Evolutionary conservation across 1,140 invertebrate genomes (phyloP), one percentile per base, ranked within the genome.

Genomic region (Akabosia matsudoensis): DNA sequence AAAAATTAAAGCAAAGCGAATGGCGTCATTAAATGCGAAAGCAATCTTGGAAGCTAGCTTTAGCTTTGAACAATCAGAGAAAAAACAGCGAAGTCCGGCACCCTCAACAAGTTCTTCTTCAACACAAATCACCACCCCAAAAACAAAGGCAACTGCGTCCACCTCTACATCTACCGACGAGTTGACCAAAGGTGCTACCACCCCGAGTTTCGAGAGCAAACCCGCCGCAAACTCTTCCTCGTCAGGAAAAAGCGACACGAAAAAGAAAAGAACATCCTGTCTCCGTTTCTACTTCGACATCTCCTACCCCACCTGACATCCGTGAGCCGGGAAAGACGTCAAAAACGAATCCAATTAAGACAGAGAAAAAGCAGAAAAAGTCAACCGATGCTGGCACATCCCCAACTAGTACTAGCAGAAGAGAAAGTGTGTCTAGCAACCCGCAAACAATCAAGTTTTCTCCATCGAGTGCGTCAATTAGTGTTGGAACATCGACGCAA

Each of bases 21-120:
- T 97, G 94, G 95, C 95, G 13, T 95, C 92, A 83, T 85, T 97
- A 26, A 97, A 97, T 85, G 95, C 95, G 13, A 92, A 92, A 13
- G 95, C 95, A 18, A 97, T 97, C 80, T 86, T 97, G 78, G 93
- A 94, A 1, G 94, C 94, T 26, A 95, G 92, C 76, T 96, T 96
- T 83, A 90, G 89, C 1, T 86, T 87, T 45, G 94, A 96, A 83
- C 92, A 92, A 84, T 87, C 89, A 72, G 82, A 74, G 80, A 82
- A 76, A 74, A 82, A 78, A 80, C 70, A 33, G 74, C 77, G 67
- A 72, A 76, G 37, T 45, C 77, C 72, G 31, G 74, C 76, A 28
- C 76, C 70, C 76, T n/a, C n/a, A n/a, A n/a, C 78, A 18, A 74
- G 73, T 13, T 80, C 81, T 10, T 79, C 80, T 14, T 73, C 34